Conservation (phyloP, 2,797 vertebrate species). For the Enteromius viviparus region DNA sequence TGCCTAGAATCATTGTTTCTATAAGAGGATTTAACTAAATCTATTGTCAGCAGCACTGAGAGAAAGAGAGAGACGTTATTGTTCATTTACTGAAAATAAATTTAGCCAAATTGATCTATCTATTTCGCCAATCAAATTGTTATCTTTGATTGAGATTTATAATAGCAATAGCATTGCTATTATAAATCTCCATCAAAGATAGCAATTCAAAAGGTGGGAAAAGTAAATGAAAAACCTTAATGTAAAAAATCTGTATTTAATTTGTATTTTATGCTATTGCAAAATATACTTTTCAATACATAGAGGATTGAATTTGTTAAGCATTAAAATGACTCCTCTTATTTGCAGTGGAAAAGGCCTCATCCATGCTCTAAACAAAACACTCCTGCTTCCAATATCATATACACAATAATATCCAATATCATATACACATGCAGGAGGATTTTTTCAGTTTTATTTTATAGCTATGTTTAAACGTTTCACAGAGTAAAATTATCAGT, state of each 20-base stretch:
- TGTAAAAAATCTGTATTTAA: neutral
- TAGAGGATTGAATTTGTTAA: neutral
- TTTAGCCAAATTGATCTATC: neutral
- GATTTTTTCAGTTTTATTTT: neutral
- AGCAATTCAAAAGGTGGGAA: neutral
- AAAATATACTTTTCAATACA: neutral
- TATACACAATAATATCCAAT: neutral
- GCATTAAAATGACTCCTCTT: neutral
- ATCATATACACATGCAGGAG: neutral
- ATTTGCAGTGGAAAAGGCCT: neutral
- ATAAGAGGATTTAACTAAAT: slow-evolving; percentile 28
- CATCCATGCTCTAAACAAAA: neutral
- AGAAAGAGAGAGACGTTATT: neutral
- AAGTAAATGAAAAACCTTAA: neutral
- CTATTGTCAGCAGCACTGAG: neutral
- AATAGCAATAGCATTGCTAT: neutral
- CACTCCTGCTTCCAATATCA: neutral
- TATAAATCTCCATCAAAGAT: no score
- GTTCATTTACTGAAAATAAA: neutral
- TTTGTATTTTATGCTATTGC: neutral
- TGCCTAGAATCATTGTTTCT: slow-evolving; percentile 19
- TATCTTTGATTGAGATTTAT: neutral
- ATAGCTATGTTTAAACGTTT: neutral
- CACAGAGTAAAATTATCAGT: neutral
- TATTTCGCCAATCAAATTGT: neutral